phyloP scores from a whole-genome alignment of 2,113 vertebrate species.

The Platycercus adscitus region DNA sequence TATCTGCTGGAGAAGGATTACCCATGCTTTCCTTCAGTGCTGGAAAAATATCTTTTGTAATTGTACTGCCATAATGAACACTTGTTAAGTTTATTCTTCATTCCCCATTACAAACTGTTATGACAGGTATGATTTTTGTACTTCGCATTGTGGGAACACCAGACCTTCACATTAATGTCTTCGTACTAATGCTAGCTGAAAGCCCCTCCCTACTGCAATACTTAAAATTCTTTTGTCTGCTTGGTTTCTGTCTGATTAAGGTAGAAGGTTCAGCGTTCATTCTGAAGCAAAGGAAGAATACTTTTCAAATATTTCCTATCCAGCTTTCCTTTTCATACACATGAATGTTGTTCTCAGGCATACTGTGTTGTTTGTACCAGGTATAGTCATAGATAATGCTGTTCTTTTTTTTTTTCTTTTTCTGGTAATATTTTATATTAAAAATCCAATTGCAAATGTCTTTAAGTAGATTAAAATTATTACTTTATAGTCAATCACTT shows the following conservation, averaged over 20 bases:
- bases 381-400: neutral
- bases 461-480: slow-evolving; percentile 12
- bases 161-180: neutral
- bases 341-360: neutral
- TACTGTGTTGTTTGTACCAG: neutral
- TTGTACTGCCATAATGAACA: neutral
- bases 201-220: neutral
- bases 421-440: neutral
- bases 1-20: neutral
- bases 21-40: neutral
- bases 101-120: neutral
- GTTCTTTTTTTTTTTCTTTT: neutral
- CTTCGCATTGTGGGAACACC: neutral
- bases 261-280: neutral
- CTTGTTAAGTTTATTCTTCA: neutral
- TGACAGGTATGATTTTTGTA: neutral
- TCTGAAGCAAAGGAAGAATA: neutral
- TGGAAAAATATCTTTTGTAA: neutral
- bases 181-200: neutral
- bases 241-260: slow-evolving; percentile 17
- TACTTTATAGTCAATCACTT: neutral
- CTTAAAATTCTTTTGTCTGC: neutral
- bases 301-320: neutral
- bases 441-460: neutral
- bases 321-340: neutral